Base-by-base conservation (phyloP, 2,888 invertebrate genomes). In the Meghimatium bilineatum region DNA sequence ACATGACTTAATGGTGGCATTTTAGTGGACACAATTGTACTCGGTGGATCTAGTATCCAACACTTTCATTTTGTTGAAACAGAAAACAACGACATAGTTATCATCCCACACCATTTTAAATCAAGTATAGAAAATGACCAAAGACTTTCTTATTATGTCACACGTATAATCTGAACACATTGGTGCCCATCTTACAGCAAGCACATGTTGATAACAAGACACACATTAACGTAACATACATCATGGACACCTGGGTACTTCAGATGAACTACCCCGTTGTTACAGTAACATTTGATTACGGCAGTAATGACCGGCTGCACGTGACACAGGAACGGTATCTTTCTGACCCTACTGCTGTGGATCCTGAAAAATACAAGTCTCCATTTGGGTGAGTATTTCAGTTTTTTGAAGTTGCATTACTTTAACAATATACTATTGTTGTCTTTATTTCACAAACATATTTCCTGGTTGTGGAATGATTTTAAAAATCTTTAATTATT, bases 191-290 rank as follows among this genome's bases (percentile, higher is more conserved):
- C 77, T 44, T 74, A 5, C 80, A 87, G 87, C 87, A 87, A 87
- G 83, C 87, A n/a, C 23, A n/a, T 74, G 66, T 36, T 20, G 86
- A 85, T 8, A 60, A 74, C 20, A 71, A 78, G 36, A 60, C 17
- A 17, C 36, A 77, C 38, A 77, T 93, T 12, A 85, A 91, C 83
- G 90, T 92, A 1, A 88, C 86, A n/a, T 76, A 72, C 12, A 83
- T 91, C 56, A 93, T 93, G 93, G 89, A 91, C 85, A 92, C 92
- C 0, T 93, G 93, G 93, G 91, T 91, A 1, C 85, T 87, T n/a
- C 93, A 93, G 88, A 92, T 91, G 91, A 92, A 92, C 6, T 92
- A 88, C 80, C 93, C 93, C 0, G 87, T 92, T 12, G 88, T 92
- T 29, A 91, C 87, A 0, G 82, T 92, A 0, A 87, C 80, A 20